phyloP scores from a whole-genome alignment of 2,113 vertebrate genomes.

The Gila orcuttii region DNA sequence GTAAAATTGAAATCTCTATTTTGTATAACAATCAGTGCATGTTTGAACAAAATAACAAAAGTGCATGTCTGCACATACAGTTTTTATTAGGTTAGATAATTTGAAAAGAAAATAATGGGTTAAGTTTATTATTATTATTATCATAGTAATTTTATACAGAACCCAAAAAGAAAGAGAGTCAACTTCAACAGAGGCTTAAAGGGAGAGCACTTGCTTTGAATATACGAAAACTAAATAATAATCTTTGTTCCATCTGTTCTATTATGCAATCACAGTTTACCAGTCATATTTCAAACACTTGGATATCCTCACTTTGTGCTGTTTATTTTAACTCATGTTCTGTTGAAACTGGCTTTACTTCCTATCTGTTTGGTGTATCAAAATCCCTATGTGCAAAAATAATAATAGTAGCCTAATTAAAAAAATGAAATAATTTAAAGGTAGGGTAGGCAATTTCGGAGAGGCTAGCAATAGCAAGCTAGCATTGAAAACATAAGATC shows the following conservation, averaged over 20 bases:
- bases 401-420: neutral
- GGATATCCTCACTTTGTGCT: neutral
- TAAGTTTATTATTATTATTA: neutral
- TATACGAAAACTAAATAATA: neutral
- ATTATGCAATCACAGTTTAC: neutral
- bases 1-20: neutral
- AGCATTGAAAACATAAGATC: no score
- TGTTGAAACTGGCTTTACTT: neutral
- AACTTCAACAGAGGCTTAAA: neutral
- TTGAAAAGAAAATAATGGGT: neutral
- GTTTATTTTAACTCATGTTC: neutral
- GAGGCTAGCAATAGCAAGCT: no score
- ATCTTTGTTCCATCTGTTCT: constrained; percentile 11
- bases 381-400: neutral
- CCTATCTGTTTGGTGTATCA: neutral
- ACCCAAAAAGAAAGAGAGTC: neutral
- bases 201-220: neutral
- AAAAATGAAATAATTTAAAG: neutral
- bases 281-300: constrained; percentile 4
- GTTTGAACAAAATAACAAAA: no score
- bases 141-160: neutral
- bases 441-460: no score
- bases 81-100: neutral
- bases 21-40: no score
- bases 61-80: neutral